These are phyloP conservation scores for Coryphaenoides rupestris DNA, from an alignment of 2,113 vertebrate genomes.

Conservation along the genomic window DNA sequence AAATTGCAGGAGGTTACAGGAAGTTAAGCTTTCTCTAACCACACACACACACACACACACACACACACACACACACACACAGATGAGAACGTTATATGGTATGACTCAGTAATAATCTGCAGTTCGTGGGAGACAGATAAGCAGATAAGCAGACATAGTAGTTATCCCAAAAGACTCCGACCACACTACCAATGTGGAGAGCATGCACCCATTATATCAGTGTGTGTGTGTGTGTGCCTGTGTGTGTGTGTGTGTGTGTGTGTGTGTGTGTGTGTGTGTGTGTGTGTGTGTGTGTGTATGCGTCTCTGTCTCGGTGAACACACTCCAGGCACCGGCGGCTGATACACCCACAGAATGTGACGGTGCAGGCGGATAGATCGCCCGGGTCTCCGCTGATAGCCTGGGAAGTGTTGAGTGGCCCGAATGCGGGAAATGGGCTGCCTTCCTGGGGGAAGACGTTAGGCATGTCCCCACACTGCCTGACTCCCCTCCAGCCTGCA, in stretches of 20 bases:
- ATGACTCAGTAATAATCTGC: constrained; percentile 27
- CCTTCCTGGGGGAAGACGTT: constrained; percentile 50
- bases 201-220: constrained; percentile 16
- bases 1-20: too few relatives aligned
- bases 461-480: constrained; percentile 34
- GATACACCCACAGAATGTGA: constrained; percentile 79
- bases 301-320: constrained; percentile 43
- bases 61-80: not conserved
- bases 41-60: constrained; percentile 11
- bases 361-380: constrained; percentile 47
- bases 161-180: constrained; percentile 35
- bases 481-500: constrained; percentile 32
- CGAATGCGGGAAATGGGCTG: constrained; percentile 23
- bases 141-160: constrained; percentile 56
- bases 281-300: constrained; percentile 10
- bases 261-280: constrained; percentile 1
- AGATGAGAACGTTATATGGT: constrained; percentile 30
- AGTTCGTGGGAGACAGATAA: constrained; percentile 31
- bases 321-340: constrained; percentile 61
- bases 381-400: constrained; percentile 76
- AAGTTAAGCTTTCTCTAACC: too few relatives aligned
- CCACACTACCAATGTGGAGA: constrained; percentile 13
- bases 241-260: constrained; percentile 8
- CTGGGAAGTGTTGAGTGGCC: constrained; percentile 80
- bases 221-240: too few relatives aligned